Evolutionary conservation across 1,140 invertebrate genomes (phyloP).

Genomic region (Penaeus japonicus): DNA sequence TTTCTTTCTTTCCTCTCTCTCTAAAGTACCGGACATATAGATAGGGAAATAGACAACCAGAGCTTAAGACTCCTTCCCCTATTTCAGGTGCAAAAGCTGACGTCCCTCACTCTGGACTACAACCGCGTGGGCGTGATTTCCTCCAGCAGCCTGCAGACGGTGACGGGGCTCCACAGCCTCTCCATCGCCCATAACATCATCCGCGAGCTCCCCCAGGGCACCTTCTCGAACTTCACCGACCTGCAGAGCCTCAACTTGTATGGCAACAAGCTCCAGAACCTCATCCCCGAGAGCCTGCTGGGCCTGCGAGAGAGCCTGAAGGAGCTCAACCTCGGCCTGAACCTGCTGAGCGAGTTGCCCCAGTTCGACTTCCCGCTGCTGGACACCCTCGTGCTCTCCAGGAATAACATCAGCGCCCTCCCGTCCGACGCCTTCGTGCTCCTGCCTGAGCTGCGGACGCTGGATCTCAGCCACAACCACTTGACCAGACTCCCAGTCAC

Average conservation of each 20-base stretch:
- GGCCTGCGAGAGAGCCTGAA: slow-evolving; percentile 78
- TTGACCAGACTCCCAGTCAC: slow-evolving; percentile 76
- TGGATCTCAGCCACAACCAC: slow-evolving; percentile 79
- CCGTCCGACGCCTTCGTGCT: slow-evolving; percentile 72
- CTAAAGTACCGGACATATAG: too few relatives aligned
- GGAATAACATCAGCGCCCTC: slow-evolving; percentile 70
- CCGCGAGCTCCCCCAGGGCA: slow-evolving; percentile 79
- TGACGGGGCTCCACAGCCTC: slow-evolving; percentile 62
- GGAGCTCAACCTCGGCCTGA: slow-evolving; percentile 78
- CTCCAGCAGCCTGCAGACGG: slow-evolving; percentile 68
- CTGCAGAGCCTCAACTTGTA: slow-evolving; percentile 79
- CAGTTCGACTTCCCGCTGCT: slow-evolving; percentile 61
- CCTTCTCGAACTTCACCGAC: slow-evolving; percentile 72
- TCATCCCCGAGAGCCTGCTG: slow-evolving; percentile 77
- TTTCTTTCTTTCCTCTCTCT: too few relatives aligned
- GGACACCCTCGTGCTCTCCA: slow-evolving; percentile 77
- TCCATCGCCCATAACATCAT: slow-evolving; percentile 82
- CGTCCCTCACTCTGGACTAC: slow-evolving; percentile 79
- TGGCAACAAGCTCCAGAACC: slow-evolving; percentile 77
- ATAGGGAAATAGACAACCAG: too few relatives aligned
- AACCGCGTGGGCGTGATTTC: slow-evolving; percentile 88
- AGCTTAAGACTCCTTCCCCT: too few relatives aligned
- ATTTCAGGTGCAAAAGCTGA: slow-evolving; percentile 64
- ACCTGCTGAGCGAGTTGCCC: slow-evolving; percentile 71
- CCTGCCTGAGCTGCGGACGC: slow-evolving; percentile 71